Evolutionary conservation across 2,113 vertebrate genomes (phyloP).

Genomic region (Crypturellus undulatus): DNA sequence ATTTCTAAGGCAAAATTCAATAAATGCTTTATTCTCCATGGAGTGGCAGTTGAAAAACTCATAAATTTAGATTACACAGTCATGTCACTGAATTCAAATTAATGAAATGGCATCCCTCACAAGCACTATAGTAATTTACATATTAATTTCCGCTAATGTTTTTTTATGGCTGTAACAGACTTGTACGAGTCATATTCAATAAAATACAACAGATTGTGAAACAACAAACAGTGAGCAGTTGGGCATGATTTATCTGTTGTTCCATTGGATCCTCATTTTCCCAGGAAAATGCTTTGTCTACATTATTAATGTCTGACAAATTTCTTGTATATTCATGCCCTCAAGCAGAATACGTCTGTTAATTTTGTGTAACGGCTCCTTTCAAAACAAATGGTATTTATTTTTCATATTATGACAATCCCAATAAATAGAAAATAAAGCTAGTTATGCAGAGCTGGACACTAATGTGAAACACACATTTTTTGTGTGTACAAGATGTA

Average conservation of each 20-base stretch:
- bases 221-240: conserved; percentile 70
- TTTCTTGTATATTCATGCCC: conserved; percentile 59
- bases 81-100: conserved; percentile 82
- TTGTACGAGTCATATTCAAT: conserved; percentile 79
- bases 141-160: conserved; percentile 83
- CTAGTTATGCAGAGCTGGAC: background rate
- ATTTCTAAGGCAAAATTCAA: conserved; percentile 73
- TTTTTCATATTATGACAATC: conserved; percentile 46
- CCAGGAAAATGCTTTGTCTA: conserved; percentile 58
- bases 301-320: conserved; percentile 70
- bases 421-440: conserved; percentile 15
- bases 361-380: conserved; percentile 51
- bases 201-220: conserved; percentile 73
- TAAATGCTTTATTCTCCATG: conserved; percentile 76
- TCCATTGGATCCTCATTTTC: conserved; percentile 64
- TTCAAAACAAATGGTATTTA: conserved; percentile 55
- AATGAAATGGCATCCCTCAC: conserved; percentile 81
- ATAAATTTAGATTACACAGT: conserved; percentile 83
- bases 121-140: conserved; percentile 80
- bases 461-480: background rate
- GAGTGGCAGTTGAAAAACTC: conserved; percentile 75
- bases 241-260: conserved; percentile 74
- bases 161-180: conserved; percentile 80
- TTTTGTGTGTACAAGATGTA: background rate
- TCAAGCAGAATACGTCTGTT: conserved; percentile 58